Evolutionary conservation across 2,888 invertebrate genomes (phyloP), one percentile per base, ranked within the genome.

Genomic region (Diarsia mendica): DNA sequence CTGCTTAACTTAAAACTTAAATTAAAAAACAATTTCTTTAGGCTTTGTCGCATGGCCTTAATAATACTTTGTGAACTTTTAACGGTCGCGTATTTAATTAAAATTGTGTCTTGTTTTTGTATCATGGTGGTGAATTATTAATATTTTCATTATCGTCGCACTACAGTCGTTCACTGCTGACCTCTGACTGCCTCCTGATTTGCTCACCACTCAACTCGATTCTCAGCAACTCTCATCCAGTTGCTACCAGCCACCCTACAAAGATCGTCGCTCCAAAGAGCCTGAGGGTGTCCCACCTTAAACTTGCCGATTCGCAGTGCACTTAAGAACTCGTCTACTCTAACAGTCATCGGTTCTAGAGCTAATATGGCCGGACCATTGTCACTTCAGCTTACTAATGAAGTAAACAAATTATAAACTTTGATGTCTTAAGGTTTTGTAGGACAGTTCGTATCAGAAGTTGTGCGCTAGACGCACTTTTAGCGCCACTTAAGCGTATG

Each of bases 1-100:
- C 74, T 65, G 48, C 48, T 65, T 44, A 20, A 23, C 18, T 67
- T 66, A 0, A 66, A 53, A 71, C 6, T 78, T 73, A n/a, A 23
- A 64, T 64, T 51, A n/a, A 60, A 71, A 72, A 78, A 64, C 46
- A 64, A 67, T 53, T 58, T 67, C 8, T 39, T 67, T 28, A 6
- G 51, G 44, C 39, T 53, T 80, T 60, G 11, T 39, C 55, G 53
- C 53, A 48, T 60, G 28, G 18, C 64, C 28, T 28, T 75, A 28
- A 13, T 55, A 63, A 71, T 65, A 70, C 10, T 78, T 67, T 33
- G n/a, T 15, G n/a, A 73, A 64, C 33, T 53, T 78, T 48, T 66
- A 60, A 46, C 28, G 15, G 15, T 3, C 18, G 8, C 23, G 3
- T 39, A 20, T 48, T 55, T 23, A 46, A 58, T 48, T 55, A 39